Base-by-base conservation (phyloP, 2,113 vertebrate species). In the Miniopterus natalensis region DNA sequence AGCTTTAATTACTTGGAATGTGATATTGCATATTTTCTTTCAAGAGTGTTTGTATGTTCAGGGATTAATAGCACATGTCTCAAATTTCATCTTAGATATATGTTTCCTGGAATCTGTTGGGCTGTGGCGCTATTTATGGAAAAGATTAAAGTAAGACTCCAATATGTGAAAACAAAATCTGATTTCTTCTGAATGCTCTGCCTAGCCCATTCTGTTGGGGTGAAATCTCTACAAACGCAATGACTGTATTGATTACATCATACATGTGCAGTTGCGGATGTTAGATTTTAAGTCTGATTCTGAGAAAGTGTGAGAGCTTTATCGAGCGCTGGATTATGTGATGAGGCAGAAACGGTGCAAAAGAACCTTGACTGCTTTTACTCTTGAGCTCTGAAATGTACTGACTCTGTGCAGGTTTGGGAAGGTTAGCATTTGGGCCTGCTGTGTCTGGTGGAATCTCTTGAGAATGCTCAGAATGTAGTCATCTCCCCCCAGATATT, bases 1-100 rank as follows among this genome's bases (percentile, higher is more conserved):
- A 96, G 80, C 63, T 89, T 63, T 97, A 97, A 97, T 98, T 98
- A 96, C 91, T 90, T 87, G 88, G 92, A 94, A 80, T 73, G n/a
- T 92, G 74, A 20, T 91, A 71, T 66, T 74, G 18, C 27, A 25
- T 49, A 81, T 88, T 97, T 73, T 94, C 59, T 97, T 85, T 95
- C 53, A 78, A 78, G 12, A 80, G 5, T 92, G 45, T 92, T 98
- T 97, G 36, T 45, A 20, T 77, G 57, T 95, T 92, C 70, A 71
- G 66, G 87, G 59, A 74, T 79, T 92, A 51, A 88, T 88, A 95
- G 8, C 1, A 90, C 79, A 94, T 94, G 74, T 42, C 49, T 97
- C 75, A 87, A 59, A 88, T 95, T 96, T 90, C 53, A 25, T 74
- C 85, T 31, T 45, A 96, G 79, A 77, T 49, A 68, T 0, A 18